Evolutionary conservation across 2,888 invertebrate genomes (phyloP).

Genomic region (Euzophera pinguis): DNA sequence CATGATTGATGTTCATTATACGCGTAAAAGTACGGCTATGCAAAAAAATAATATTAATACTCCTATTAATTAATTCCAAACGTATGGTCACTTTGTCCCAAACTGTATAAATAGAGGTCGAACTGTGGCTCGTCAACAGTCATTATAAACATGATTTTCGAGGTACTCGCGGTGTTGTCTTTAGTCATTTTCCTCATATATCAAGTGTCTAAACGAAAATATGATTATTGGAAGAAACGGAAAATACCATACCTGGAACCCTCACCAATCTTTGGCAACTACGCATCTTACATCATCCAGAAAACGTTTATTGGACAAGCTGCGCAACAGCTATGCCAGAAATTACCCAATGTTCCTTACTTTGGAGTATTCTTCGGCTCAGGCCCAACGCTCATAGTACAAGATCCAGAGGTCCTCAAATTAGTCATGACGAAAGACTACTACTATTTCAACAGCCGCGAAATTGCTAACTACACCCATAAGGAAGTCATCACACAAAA

Average conservation of each 20-base stretch:
- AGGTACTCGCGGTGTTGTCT: neutral
- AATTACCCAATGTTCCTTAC: conserved; percentile 32
- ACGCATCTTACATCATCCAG: conserved; percentile 27
- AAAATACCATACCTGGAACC: conserved; percentile 29
- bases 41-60: too few species aligned
- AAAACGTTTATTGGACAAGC: conserved; percentile 20
- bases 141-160: neutral
- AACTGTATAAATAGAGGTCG: too few species aligned
- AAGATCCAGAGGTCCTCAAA: conserved; percentile 29
- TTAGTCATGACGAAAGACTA: conserved; percentile 32
- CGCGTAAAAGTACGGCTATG: too few species aligned
- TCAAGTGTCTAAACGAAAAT: conserved; percentile 19
- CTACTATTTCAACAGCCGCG: conserved; percentile 34
- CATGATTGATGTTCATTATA: too few species aligned
- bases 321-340: conserved; percentile 25
- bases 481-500: conserved; percentile 37
- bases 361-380: conserved; percentile 31
- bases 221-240: conserved; percentile 31
- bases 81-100: too few species aligned
- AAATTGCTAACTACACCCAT: conserved; percentile 24
- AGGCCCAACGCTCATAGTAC: conserved; percentile 29
- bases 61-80: too few species aligned
- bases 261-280: conserved; percentile 32
- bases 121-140: neutral
- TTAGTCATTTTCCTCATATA: neutral